Conservation (phyloP, 2,888 invertebrate species). For the Agonopterix alstromeriana region DNA sequence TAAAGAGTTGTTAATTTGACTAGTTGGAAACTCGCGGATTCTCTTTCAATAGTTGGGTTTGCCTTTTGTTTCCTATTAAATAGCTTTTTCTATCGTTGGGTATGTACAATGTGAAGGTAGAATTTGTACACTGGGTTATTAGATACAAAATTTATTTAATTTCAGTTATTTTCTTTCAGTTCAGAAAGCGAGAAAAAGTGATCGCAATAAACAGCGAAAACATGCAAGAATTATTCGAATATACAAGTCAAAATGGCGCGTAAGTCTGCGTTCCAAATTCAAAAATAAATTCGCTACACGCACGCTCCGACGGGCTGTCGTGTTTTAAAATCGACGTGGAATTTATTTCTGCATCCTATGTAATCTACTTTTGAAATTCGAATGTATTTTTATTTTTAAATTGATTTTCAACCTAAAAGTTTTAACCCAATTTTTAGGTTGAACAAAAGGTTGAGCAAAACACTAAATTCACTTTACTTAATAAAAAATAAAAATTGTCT, state of each 20-base stretch:
- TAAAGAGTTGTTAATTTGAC: too few relatives aligned
- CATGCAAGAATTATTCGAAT: conserved; percentile 50
- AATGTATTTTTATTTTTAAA: conserved; percentile 6
- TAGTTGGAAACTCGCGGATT: too few relatives aligned
- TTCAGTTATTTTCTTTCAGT: too few relatives aligned
- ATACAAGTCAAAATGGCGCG: conserved; percentile 63
- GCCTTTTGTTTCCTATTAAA: too few relatives aligned
- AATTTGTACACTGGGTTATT: too few relatives aligned
- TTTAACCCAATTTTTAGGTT: too few relatives aligned
- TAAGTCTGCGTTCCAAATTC: conserved; percentile 75
- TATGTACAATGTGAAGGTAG: too few relatives aligned
- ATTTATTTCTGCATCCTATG: conserved; percentile 22
- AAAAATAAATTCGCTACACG: conserved; percentile 73
- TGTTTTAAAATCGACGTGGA: conserved; percentile 67
- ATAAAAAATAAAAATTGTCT: not conserved
- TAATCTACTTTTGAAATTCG: conserved; percentile 26
- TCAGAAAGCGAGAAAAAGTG: not conserved
- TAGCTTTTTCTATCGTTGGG: too few relatives aligned
- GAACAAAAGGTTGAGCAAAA: too few relatives aligned
- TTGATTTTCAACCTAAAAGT: not conserved
- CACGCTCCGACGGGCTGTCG: conserved; percentile 49
- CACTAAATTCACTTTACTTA: not conserved
- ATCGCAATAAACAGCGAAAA: conserved; percentile 23
- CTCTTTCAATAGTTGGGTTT: too few relatives aligned
- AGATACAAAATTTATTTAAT: too few relatives aligned